Evolutionary conservation across 1,140 invertebrate genomes (phyloP), one percentile per base, ranked within the genome.

Genomic region (Orius laevigatus): DNA sequence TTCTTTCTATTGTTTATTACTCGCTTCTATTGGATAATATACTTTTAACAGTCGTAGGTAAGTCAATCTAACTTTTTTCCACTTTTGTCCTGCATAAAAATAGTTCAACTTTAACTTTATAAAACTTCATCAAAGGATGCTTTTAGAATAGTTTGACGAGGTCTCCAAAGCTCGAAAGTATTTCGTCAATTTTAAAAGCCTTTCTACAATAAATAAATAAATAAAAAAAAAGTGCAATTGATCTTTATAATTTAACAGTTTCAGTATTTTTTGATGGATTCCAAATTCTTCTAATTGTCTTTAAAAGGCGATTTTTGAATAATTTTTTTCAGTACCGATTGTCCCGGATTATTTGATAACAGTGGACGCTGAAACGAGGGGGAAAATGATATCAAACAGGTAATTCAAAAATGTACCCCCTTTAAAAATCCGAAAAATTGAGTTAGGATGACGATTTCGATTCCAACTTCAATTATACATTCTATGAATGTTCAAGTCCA

Each of bases 291-390:
- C n/a, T n/a, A n/a, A n/a, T n/a, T n/a, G n/a, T n/a, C n/a, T n/a
- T n/a, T n/a, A n/a, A n/a, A n/a, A n/a, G n/a, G n/a, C n/a, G n/a
- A n/a, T n/a, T n/a, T n/a, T n/a, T n/a, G n/a, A n/a, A n/a, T n/a
- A n/a, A n/a, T n/a, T n/a, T 44, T 52, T 70, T 73, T 54, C 66
- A 89, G 85, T 90, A 36, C 85, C 85, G 31, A 86, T 90, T 55
- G 74, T 89, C 57, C 85, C 86, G 8, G 83, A 88, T 63, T 84
- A 82, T 62, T 67, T 89, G 34, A 71, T 76, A 25, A 25, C 70
- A 51, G 60, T 75, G 50, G 69, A 78, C 49, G 47, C 51, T 51
- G 45, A 50, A 50, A 44, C 16, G 2, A 14, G 32, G 14, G 9
- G 14, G 10, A 10, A 34, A 8, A 12, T 25, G 3, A 39, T 34